A percentile compares a stretch with the other conserved stretches of the same genome.
Conservation (phyloP, 2,888 invertebrate species). For the Zygogramma bicolorata region DNA sequence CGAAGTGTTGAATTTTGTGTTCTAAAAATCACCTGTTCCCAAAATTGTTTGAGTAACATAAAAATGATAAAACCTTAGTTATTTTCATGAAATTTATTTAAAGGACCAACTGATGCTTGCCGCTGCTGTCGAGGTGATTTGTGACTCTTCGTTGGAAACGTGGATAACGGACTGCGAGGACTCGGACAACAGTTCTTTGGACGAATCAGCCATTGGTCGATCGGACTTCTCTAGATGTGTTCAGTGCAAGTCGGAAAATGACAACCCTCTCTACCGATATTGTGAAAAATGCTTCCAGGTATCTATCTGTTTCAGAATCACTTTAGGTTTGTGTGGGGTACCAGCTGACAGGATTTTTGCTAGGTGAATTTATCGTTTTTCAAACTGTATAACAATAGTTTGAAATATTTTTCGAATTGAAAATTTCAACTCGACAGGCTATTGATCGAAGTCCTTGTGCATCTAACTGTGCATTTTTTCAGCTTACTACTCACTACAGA, state of each 20-base stretch:
- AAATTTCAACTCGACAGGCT: too few relatives aligned
- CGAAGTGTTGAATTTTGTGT: too few relatives aligned
- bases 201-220: conserved; percentile 51
- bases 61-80: too few relatives aligned
- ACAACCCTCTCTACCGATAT: conserved; percentile 75
- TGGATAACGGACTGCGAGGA: conserved; percentile 64
- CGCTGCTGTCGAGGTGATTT: conserved; percentile 61
- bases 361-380: too few relatives aligned
- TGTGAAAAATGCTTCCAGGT: conserved; percentile 80
- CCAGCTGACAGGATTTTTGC: conserved; percentile 26
- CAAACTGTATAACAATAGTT: too few relatives aligned
- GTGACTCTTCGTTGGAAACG: conserved; percentile 60
- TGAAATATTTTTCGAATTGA: too few relatives aligned
- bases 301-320: conserved; percentile 40
- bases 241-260: conserved; percentile 73
- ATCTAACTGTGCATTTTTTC: too few relatives aligned
- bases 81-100: conserved; percentile 19
- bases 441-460: too few relatives aligned
- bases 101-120: conserved; percentile 53
- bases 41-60: too few relatives aligned
- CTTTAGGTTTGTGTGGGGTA: conserved; percentile 8
- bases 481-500: too few relatives aligned
- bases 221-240: conserved; percentile 75
- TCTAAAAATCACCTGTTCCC: too few relatives aligned
- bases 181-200: conserved; percentile 59